Conservation (phyloP, 2,888 invertebrate species). For the Petrolisthes cinctipes region DNA sequence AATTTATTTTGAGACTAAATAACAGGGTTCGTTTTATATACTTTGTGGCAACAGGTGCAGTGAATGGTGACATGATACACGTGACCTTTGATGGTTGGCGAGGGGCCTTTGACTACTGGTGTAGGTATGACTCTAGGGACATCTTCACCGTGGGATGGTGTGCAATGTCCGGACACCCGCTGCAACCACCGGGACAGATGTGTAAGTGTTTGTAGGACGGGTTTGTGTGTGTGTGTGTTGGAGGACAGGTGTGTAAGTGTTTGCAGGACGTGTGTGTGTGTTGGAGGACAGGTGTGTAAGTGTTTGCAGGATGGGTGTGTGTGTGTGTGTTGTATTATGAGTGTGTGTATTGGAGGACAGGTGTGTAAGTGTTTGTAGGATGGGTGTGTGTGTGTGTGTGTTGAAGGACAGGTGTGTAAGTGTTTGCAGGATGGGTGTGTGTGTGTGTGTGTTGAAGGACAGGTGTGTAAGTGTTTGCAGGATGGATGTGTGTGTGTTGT, state of each 20-base stretch:
- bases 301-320: neutral
- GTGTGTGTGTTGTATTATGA: no score
- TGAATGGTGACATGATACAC: constrained; percentile 93
- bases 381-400: no score
- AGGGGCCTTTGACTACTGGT: constrained; percentile 98
- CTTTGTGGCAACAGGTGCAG: constrained; percentile 72
- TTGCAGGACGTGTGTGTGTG: neutral
- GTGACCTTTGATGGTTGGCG: constrained; percentile 98
- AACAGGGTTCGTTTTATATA: no score
- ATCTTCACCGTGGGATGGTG: constrained; percentile 98
- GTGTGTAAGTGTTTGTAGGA: no score
- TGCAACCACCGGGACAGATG: constrained; percentile 92
- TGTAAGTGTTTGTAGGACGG: constrained; percentile 75
- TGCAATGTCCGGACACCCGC: constrained; percentile 88
- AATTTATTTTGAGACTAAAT: no score
- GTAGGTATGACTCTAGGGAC: constrained; percentile 90
- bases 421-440: no score
- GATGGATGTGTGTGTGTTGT: no score
- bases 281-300: neutral
- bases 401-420: no score
- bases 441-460: no score
- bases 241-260: neutral
- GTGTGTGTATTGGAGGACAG: neutral
- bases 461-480: no score
- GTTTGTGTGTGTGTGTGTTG: neutral